Base-by-base conservation (phyloP, 1,140 invertebrate species). In the Lordiphosa clarofinis region DNA sequence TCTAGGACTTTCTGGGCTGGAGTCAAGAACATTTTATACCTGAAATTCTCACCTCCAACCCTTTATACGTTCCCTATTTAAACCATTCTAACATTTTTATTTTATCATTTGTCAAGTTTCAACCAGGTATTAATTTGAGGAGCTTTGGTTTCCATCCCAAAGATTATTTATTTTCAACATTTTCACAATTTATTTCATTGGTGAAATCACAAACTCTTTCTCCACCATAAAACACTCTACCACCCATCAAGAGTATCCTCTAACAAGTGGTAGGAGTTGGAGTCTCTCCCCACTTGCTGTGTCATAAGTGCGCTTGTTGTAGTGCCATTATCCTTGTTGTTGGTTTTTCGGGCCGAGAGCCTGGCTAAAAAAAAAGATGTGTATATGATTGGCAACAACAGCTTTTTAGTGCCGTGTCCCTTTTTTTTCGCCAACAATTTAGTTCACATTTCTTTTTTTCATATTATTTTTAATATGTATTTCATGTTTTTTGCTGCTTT, bases 351-450 rank as follows among this genome's bases (percentile, higher is more conserved):
- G 60, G 40, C 56, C 52, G 52, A 47, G 43, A 43, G 76, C 47
- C 52, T 49, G 54, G 58, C 36, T 38, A 56, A 53, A 79, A 79
- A 47, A 46, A 40, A 56, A 54, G 50, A 48, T 46, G 40, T 81
- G 56, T 71, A 56, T 81, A 81, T 82, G 75, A 81, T 81, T 82
- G 72, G 76, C 76, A 81, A 71, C 72, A 82, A 69, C 72, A 82
- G 76, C 76, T 82, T 81, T 81, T 82, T 72, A 82, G 71, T 82
- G 50, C 38, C 38, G 59, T 40, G 72, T 75, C 76, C 67, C 55
- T 74, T 81, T 74, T 70, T 38, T 36, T 52, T 35, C 63, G 54
- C 57, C 56, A 62, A 43, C 67, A 71, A 70, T 62, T 55, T 67
- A 50, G 40, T 38, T 47, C 44, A 21, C 43, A 36, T 48, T 73